These are phyloP conservation scores for Plebejus argus DNA, from an alignment of 2,888 invertebrate species.

Conservation along the genomic window DNA sequence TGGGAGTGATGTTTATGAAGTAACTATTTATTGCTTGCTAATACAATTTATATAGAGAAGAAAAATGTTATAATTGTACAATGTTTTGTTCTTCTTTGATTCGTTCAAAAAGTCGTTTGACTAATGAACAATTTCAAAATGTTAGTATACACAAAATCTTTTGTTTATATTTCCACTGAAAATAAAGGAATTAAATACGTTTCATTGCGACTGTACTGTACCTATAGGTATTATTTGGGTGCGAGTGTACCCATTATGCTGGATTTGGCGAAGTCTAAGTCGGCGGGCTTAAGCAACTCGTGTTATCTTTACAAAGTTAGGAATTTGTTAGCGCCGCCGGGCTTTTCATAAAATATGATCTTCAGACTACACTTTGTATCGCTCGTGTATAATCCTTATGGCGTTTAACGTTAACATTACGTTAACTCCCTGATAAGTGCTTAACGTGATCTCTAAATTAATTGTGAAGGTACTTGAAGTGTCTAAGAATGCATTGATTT, in stretches of 20 bases:
- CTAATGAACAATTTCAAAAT: too few species aligned
- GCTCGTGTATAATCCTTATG: slow-evolving; percentile 34
- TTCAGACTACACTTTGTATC: slow-evolving; percentile 41
- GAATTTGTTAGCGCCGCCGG: slow-evolving; percentile 60
- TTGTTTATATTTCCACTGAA: too few species aligned
- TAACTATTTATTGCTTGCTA: too few species aligned
- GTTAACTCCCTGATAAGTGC: neutral
- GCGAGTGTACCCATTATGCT: slow-evolving; percentile 44
- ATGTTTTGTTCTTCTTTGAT: too few species aligned
- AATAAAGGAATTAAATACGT: neutral
- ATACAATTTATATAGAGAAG: too few species aligned
- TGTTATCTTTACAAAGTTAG: slow-evolving; percentile 68
- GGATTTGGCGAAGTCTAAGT: slow-evolving; percentile 52
- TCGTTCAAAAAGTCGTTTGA: too few species aligned
- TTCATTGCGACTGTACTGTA: neutral
- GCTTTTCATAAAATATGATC: slow-evolving; percentile 55
- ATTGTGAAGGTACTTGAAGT: neutral
- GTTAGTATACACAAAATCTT: too few species aligned
- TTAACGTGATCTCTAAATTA: neutral
- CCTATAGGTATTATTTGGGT: neutral
- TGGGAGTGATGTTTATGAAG: too few species aligned
- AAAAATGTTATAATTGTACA: too few species aligned
- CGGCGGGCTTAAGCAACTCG: slow-evolving; percentile 57
- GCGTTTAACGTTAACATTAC: slow-evolving; percentile 13
- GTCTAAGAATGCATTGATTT: too few species aligned